Evolutionary conservation across 2,113 vertebrate species (phyloP), one percentile per base, ranked within the genome.

Genomic region (Grantiella picta): DNA sequence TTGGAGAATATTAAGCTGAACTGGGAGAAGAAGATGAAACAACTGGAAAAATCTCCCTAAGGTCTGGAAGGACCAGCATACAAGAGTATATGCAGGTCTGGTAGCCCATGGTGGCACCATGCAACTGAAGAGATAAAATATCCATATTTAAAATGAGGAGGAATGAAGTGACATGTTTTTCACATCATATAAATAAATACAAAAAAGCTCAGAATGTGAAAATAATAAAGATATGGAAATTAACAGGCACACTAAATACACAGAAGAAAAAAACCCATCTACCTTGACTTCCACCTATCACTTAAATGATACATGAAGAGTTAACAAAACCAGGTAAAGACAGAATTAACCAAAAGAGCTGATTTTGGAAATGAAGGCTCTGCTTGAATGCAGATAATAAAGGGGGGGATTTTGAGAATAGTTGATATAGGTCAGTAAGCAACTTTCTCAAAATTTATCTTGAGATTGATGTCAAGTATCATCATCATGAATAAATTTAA

Each of bases 351-450:
- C 49, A 35, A 17, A 79, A 72, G 22, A 76, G 3, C 4, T 77
- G 54, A 2, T n/a, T 69, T 61, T 49, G 13, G n/a, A 77, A 91
- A 77, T 56, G 4, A 93, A 88, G 15, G 69, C n/a, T 35, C 45
- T 69, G 22, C 18, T 45, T 7, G 9, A 56, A 72, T 36, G 19
- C 9, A 60, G 44, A 27, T 9, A 82, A n/a, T 18, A 65, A 54
- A 50, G 4, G 3, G 5, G 0, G 5, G 9, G 13, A 44, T 16
- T 16, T 17, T 29, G 25, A 77, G 6, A 29, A 76, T 10, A 66
- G 16, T 3, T 60, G 17, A 52, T 29, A 21, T 7, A 73, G 19
- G 18, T 49, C 54, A 81, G 25, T 31, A 94, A 57, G 20, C 31
- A 90, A 38, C 14, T 45, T 84, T 22, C 23, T 71, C 25, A 28